Base-by-base conservation (phyloP, 2,888 invertebrate genomes). In the Idaea aversata region DNA sequence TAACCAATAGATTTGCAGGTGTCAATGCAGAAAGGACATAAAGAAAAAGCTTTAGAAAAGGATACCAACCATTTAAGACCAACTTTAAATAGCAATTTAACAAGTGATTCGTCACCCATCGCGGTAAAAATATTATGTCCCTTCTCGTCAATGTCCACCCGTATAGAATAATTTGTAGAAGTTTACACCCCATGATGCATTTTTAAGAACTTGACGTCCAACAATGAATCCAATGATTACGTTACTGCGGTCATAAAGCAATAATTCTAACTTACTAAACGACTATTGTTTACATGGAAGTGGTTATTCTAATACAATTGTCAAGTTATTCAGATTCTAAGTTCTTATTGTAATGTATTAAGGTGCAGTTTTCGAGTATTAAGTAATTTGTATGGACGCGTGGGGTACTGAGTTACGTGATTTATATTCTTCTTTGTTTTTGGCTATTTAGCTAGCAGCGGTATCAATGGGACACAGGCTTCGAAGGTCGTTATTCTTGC, bases 341-440 rank as follows among this genome's bases (percentile, higher is more conserved):
- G 65, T 57, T 77, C 72, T 71, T 83, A 82, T 69, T 70, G 62
- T 67, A 61, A 67, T 6, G 68, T 13, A 4, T 61, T 82, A 82
- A 62, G 74, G 81, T 72, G 65, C 67, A 79, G 70, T 77, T 65
- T 80, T 72, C 64, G 5, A 38, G 63, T 57, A 62, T n/a, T 5
- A 77, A 81, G 84, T 81, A 82, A 79, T 84, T 84, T 82, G 67
- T 65, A 64, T 73, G 72, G 79, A 85, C 80, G 83, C 84, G 84
- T 86, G 80, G 83, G 84, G 83, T 82, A 81, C 76, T 72, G 81
- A 77, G 79, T 76, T 82, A 75, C 47, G 88, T 92, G 91, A 93
- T 93, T 93, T 93, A 92, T 91, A 87, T 82, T 79, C 85, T 77
- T 88, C 91, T 90, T 93, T 91, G 92, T 92, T 93, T 92, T 91